These are phyloP conservation scores for Brachyptera risi DNA, from an alignment of 2,888 invertebrate genomes.

Conservation along the genomic window DNA sequence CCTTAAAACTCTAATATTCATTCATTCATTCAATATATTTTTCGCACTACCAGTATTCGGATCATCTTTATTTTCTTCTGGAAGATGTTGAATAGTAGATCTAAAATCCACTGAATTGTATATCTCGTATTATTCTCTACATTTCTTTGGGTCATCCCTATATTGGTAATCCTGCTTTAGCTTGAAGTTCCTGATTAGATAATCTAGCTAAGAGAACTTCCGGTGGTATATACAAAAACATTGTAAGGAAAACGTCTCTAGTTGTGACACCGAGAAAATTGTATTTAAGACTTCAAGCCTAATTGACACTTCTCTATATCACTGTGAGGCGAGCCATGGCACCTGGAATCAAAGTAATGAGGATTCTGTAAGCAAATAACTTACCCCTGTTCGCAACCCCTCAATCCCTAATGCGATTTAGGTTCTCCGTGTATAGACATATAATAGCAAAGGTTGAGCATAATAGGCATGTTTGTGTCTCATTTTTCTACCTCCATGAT, in stretches of 20 bases:
- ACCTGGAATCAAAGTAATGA: conserved; percentile 13
- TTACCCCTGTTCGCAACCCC: conserved; percentile 6
- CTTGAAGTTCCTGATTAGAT: not conserved
- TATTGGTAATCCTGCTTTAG: not conserved
- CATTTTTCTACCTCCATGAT: conserved; percentile 12
- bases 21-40: too few species aligned
- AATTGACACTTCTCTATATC: not conserved
- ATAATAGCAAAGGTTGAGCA: conserved; percentile 2
- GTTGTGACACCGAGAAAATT: not conserved
- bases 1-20: too few species aligned
- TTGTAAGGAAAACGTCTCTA: not conserved
- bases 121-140: too few species aligned
- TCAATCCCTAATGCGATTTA: conserved; percentile 18
- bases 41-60: too few species aligned
- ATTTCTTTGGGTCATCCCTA: not conserved
- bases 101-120: too few species aligned
- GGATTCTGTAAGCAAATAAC: conserved; percentile 18
- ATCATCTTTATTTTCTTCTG: too few species aligned
- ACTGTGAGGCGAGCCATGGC: too few species aligned
- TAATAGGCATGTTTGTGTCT: conserved; percentile 13
- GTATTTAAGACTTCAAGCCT: too few species aligned
- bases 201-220: not conserved
- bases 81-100: too few species aligned
- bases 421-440: not conserved
- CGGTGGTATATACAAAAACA: not conserved